Evolutionary conservation across 1,140 invertebrate genomes (phyloP), one percentile per base, ranked within the genome.

Genomic region (Leucophenga varia): DNA sequence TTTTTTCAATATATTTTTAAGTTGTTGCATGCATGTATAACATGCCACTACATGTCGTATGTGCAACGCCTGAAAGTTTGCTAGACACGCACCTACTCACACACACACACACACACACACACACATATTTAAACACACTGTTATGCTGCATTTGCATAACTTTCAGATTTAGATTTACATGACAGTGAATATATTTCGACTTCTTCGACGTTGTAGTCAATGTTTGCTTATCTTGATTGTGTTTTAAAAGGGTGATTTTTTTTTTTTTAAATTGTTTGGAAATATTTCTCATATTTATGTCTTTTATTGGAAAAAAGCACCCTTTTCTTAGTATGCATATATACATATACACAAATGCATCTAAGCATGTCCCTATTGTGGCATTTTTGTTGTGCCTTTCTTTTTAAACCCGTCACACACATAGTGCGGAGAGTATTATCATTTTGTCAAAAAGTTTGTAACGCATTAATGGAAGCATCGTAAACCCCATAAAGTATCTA

Each of bases 31-130:
- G n/a, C n/a, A n/a, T n/a, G n/a, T n/a, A 59, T 54, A 55, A 44
- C 56, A 40, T 42, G 47, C 45, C 43, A 30, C 17, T 25, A 13
- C 21, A 36, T 47, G 16, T 19, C 32, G 16, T 14, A 34, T 17
- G 17, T 37, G 39, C 6, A 28, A 28, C 12, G 25, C 25, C 25
- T 12, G 6, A 7, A 28, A 12, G 25, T 28, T 28, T n/a, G n/a
- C n/a, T n/a, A n/a, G n/a, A 35, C 16, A 21, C 13, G 9, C 28
- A 35, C 21, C 14, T 22, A 18, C 16, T 21, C 37, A 43, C 22
- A 36, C 20, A 35, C 16, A 21, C 13, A 9, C 28, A 35, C 21
- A 19, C 22, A 18, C 16, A 34, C 37, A 43, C 22, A 36, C 20
- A 30, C 12, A 37, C 14, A 47, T 32, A 30, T n/a, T n/a, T n/a